Evolutionary conservation across 2,113 vertebrate species (phyloP), one percentile per base, ranked within the genome.

Genomic region (Trochalopteron elliotii): DNA sequence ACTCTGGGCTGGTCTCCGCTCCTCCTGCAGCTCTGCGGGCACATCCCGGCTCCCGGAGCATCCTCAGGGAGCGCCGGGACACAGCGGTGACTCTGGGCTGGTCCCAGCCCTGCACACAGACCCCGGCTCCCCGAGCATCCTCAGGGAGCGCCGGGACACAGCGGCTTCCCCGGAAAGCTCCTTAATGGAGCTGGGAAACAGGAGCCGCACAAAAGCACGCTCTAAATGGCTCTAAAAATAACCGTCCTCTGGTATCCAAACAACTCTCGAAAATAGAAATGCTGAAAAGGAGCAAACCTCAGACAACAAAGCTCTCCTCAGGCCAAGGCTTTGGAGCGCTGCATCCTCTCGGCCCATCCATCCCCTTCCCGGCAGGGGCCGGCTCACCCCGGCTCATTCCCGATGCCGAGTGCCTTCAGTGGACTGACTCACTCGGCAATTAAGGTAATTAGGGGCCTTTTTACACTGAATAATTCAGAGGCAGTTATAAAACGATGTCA

Each of bases 291-390:
- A 82, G 57, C 65, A 44, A 72, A 76, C 50, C 61, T 52, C 61
- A 30, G 49, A 9, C 33, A 35, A 4, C 10, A 15, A 20, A 60
- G 63, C 44, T 44, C 15, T 47, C 31, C 69, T 47, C 7, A 1
- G 64, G 27, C 69, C 90, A 2, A 4, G 22, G 59, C 71, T 27
- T 1, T 0, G 12, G 18, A 25, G 0, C 10, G 11, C 40, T 2
- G 9, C 39, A 20, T 7, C 3, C 18, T 3, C 8, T 4, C 3
- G 0, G 1, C 7, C 39, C 44, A 0, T 0, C 1, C 3, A 5
- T 5, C 37, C 33, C 52, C 23, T 47, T 9, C 50, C 84, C 2
- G 31, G 44, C 45, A 49, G 52, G 2, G 8, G 10, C 1, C 1
- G 4, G 40, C 27, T 25, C 14, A 1, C 22, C 20, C 68, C 21